Conservation (phyloP, 2,797 vertebrate genomes). For the Peromyscus attwateri region DNA sequence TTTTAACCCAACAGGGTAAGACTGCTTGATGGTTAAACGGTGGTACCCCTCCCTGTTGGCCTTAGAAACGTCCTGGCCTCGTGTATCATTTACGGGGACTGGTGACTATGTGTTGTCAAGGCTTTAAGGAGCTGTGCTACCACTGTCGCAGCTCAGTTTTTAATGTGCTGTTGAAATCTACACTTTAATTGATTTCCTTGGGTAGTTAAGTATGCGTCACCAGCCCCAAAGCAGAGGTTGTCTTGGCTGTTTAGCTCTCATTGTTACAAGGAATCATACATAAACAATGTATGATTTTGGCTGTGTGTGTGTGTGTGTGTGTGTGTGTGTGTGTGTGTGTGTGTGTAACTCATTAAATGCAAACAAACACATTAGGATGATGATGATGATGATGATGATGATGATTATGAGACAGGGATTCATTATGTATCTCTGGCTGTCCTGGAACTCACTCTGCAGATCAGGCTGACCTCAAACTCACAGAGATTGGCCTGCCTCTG, state of each 20-base stretch:
- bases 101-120: slow-evolving; percentile 26
- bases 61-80: neutral
- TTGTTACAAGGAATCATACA: neutral
- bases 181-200: neutral
- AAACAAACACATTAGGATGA: neutral
- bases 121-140: slow-evolving; percentile 27
- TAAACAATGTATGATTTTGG: neutral
- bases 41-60: neutral
- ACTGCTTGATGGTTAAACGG: neutral
- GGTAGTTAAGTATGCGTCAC: slow-evolving; percentile 45
- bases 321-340: neutral
- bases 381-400: neutral
- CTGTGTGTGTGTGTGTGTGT: neutral
- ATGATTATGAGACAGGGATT: neutral
- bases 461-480: neutral
- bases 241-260: neutral
- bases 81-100: neutral
- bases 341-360: slow-evolving; percentile 4
- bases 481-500: neutral
- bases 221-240: slow-evolving; percentile 3
- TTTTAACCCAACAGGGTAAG: neutral
- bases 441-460: neutral
- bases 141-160: neutral
- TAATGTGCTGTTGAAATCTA: slow-evolving; percentile 1
- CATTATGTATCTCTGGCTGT: neutral